A percentile compares a stretch with the other conserved stretches of the same genome.
Evolutionary conservation across 2,797 vertebrate species (phyloP).

Genomic region (Mus caroli): DNA sequence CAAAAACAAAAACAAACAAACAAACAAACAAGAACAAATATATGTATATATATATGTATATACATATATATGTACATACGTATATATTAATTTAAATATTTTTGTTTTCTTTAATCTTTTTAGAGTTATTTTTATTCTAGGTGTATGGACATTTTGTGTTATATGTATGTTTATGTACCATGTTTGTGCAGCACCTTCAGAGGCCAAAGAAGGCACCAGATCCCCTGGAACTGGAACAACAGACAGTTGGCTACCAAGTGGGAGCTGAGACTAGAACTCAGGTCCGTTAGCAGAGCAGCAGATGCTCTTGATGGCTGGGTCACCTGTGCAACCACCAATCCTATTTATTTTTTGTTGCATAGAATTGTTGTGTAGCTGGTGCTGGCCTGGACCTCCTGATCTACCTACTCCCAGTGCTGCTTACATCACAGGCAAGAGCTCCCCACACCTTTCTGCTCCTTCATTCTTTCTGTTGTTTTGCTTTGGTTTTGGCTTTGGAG

Average conservation of each 20-base stretch:
- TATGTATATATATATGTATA: neutral
- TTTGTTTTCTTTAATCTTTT: neutral
- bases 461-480: neutral
- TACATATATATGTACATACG: neutral
- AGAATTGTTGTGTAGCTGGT: neutral
- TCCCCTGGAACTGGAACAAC: neutral
- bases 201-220: neutral
- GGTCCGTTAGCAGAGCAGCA: neutral
- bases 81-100: neutral
- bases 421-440: too few species aligned
- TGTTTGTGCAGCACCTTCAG: neutral
- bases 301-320: neutral
- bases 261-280: neutral
- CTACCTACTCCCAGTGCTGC: neutral
- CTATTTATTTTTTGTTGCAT: neutral
- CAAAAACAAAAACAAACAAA: neutral
- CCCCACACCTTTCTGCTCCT: neutral
- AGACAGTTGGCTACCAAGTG: neutral
- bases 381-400: neutral
- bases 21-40: neutral
- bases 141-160: neutral
- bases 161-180: too few species aligned
- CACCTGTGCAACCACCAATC: neutral
- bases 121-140: neutral
- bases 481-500: neutral